Evolutionary conservation across 2,888 invertebrate genomes (phyloP).

Genomic region (Latrodectus hesperus): DNA sequence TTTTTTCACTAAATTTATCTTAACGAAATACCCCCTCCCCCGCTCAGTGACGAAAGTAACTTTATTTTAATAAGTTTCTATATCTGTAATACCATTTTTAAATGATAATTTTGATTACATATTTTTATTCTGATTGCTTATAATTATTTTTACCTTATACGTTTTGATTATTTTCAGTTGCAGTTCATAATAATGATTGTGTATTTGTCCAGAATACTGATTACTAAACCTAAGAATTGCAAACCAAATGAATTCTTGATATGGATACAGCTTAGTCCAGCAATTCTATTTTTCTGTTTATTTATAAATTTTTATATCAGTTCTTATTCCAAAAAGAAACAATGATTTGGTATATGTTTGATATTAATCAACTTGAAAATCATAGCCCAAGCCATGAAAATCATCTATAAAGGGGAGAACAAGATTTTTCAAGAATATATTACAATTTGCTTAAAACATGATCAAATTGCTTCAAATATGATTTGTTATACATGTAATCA

Average conservation of each 20-base stretch:
- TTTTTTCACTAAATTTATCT: too few relatives aligned
- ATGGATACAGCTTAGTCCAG: conserved; percentile 16
- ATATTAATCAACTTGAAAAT: background rate
- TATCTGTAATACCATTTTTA: too few relatives aligned
- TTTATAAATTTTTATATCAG: conserved; percentile 36
- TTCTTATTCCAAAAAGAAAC: conserved; percentile 7
- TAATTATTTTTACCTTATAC: too few relatives aligned
- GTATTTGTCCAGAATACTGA: background rate
- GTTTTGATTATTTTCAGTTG: conserved; percentile 7
- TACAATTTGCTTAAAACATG: background rate
- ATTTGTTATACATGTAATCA: background rate
- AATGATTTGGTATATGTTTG: too few relatives aligned
- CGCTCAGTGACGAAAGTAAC: too few relatives aligned
- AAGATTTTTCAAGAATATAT: background rate
- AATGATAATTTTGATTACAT: too few relatives aligned
- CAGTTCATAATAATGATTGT: conserved; percentile 26
- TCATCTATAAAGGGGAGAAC: too few relatives aligned
- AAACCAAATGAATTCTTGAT: background rate
- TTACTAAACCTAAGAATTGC: conserved; percentile 22
- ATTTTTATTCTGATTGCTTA: too few relatives aligned
- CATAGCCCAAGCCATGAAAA: too few relatives aligned
- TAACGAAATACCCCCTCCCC: too few relatives aligned
- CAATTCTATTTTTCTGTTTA: conserved; percentile 31
- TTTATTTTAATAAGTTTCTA: too few relatives aligned
- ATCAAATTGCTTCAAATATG: background rate